Evolutionary conservation across 2,888 invertebrate species (phyloP).

Genomic region (Hetaerina titia): DNA sequence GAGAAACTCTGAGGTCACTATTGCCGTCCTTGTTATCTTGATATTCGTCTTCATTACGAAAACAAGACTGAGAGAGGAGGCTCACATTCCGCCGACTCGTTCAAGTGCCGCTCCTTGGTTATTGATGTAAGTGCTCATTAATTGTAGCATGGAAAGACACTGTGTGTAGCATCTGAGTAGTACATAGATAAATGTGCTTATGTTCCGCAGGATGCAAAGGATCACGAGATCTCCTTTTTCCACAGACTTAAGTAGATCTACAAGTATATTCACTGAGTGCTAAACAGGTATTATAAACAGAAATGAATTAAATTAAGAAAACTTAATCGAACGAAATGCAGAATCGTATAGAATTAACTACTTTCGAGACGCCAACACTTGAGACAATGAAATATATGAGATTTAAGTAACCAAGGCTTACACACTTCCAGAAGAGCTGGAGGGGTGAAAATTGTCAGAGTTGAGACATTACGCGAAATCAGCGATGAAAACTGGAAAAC

Average conservation of each 20-base stretch:
- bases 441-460: too few species aligned
- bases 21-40: not conserved
- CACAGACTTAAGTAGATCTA: not conserved
- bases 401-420: too few species aligned
- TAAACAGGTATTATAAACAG: not conserved
- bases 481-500: too few species aligned
- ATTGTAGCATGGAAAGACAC: not conserved
- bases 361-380: too few species aligned
- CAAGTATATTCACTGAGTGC: not conserved
- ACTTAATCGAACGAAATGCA: not conserved
- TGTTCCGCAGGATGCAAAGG: not conserved
- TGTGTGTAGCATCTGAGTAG: not conserved
- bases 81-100: not conserved
- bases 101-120: not conserved
- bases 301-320: not conserved
- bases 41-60: not conserved
- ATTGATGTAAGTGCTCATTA: not conserved
- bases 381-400: too few species aligned
- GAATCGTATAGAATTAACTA: not conserved
- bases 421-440: too few species aligned
- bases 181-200: not conserved
- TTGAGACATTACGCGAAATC: too few species aligned
- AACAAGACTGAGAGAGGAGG: not conserved
- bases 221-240: not conserved
- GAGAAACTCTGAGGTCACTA: not conserved